Evolutionary conservation across 2,113 vertebrate species (phyloP).

Genomic region (Aythya baeri): DNA sequence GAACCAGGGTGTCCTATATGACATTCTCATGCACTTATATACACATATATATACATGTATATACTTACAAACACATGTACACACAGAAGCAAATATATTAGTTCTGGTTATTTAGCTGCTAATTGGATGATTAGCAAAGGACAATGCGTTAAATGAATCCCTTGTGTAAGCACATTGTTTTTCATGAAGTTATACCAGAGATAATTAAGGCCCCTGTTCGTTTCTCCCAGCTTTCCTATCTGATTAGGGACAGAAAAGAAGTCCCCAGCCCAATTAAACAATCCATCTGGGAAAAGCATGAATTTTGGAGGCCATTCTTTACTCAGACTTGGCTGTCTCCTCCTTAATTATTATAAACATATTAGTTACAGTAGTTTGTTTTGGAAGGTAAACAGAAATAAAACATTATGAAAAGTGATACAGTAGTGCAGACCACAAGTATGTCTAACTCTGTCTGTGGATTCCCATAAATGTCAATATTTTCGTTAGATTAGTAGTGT

Average conservation of each 20-base stretch:
- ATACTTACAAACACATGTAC: accelerated
- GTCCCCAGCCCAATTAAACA: background rate
- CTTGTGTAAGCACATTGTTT: background rate
- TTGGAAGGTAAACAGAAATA: slow-evolving; percentile 63
- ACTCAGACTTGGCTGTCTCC: background rate
- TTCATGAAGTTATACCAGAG: background rate
- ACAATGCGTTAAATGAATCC: background rate
- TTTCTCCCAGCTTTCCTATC: slow-evolving; percentile 4
- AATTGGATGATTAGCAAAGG: background rate
- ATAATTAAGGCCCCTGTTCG: background rate
- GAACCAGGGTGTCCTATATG: background rate
- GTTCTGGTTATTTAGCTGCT: background rate
- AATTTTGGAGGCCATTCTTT: slow-evolving; percentile 7
- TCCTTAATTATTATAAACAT: slow-evolving; percentile 37
- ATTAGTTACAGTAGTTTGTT: slow-evolving; percentile 54
- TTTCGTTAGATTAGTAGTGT: slow-evolving; percentile 24
- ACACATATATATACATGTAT: accelerated
- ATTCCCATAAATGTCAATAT: slow-evolving; percentile 58
- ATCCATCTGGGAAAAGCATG: background rate
- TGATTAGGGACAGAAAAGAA: slow-evolving; percentile 7
- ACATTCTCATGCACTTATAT: background rate
- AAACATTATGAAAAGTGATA: slow-evolving; percentile 51
- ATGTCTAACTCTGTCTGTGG: slow-evolving; percentile 15
- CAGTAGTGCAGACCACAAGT: slow-evolving; percentile 18
- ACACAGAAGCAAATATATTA: background rate